phyloP scores from a whole-genome alignment of 2,888 invertebrate genomes.

The Rugalucina vietnamica region DNA sequence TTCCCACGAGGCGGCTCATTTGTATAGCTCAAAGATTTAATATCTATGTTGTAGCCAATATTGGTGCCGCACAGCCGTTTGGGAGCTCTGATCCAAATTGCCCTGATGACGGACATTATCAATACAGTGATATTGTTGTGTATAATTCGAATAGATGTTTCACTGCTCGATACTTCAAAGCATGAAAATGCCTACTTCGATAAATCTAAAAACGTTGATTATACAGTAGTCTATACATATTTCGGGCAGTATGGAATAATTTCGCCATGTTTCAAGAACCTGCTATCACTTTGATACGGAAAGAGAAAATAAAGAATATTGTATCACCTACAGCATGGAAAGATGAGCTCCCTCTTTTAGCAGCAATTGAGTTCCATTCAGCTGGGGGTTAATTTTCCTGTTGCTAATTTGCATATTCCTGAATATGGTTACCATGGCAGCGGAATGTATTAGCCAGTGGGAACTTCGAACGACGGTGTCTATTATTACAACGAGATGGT shows the following conservation, averaged over 20 bases:
- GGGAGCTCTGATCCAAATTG: constrained; percentile 12
- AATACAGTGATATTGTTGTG: constrained; percentile 49
- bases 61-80: constrained; percentile 49
- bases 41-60: constrained; percentile 58
- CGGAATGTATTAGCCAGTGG: constrained; percentile 56
- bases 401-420: constrained; percentile 46
- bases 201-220: constrained; percentile 61
- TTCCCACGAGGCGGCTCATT: too few species aligned
- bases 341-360: constrained; percentile 45
- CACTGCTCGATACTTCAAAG: constrained; percentile 85
- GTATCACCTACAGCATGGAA: constrained; percentile 87
- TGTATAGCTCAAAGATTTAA: constrained; percentile 52
- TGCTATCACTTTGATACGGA: constrained; percentile 86
- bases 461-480: constrained; percentile 41
- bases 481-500: constrained; percentile 33
- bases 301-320: constrained; percentile 87
- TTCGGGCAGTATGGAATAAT: constrained; percentile 87
- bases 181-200: constrained; percentile 84
- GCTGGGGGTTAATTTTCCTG: constrained; percentile 48
- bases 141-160: constrained; percentile 46
- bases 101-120: constrained; percentile 42
- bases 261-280: constrained; percentile 90
- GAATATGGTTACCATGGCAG: constrained; percentile 45
- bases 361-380: constrained; percentile 56
- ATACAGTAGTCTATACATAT: constrained; percentile 69